Evolutionary conservation across 2,113 vertebrate species (phyloP).

Genomic region (Albula glossodonta): DNA sequence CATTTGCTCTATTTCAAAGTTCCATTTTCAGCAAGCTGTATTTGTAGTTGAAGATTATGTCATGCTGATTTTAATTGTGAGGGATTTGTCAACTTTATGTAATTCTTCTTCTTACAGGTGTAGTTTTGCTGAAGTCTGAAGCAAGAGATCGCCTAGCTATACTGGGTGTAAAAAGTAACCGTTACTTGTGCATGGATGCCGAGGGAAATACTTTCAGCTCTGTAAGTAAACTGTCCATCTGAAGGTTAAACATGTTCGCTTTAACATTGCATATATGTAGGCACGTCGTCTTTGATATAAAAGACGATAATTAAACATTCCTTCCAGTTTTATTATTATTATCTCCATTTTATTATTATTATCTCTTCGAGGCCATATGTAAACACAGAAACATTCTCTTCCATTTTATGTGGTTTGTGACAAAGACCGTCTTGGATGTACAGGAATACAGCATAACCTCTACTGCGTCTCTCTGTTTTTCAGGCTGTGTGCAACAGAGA

Average conservation of each 20-base stretch:
- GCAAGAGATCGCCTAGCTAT: conserved; percentile 72
- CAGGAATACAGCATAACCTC: neutral
- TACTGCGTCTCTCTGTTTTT: neutral
- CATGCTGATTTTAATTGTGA: no score
- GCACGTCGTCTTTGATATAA: neutral
- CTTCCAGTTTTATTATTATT: neutral
- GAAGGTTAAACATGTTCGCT: neutral
- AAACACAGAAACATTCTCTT: conserved; percentile 5
- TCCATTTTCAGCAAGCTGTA: no score
- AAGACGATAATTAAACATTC: no score
- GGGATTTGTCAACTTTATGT: neutral
- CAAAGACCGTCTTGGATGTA: conserved; percentile 32
- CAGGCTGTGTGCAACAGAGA: conserved; percentile 72
- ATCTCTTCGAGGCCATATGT: neutral
- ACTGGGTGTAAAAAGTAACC: conserved; percentile 74
- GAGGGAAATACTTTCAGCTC: conserved; percentile 78
- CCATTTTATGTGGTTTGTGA: conserved; percentile 35
- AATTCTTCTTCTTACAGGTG: conserved; percentile 51
- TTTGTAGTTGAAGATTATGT: no score
- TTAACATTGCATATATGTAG: neutral
- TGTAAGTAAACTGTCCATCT: conserved; percentile 70
- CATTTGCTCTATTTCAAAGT: no score
- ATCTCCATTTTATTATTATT: neutral
- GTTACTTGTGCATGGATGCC: conserved; percentile 84
- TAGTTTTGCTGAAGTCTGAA: conserved; percentile 68